Evolutionary conservation across 2,797 vertebrate genomes (phyloP).

Genomic region (Antennarius maculatus): DNA sequence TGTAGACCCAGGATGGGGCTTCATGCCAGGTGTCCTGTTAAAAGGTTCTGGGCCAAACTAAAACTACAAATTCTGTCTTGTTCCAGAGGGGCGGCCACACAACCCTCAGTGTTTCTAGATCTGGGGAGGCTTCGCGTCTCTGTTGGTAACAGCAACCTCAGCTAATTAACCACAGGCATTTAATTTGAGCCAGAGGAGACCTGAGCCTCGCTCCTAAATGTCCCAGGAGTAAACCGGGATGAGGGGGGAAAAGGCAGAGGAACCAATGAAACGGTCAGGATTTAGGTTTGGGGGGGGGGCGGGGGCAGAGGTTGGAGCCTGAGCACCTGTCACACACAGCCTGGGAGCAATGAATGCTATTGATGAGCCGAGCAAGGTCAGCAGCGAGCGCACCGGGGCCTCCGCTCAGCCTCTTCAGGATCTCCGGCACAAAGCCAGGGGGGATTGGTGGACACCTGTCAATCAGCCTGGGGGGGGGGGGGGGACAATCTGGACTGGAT

Average conservation of each 20-base stretch:
- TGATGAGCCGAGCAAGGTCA: slow-evolving; percentile 73
- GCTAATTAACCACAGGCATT: slow-evolving; percentile 72
- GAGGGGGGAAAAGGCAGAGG: slow-evolving; percentile 35
- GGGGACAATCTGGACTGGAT: slow-evolving; percentile 61
- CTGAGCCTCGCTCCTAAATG: slow-evolving; percentile 34
- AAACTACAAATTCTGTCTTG: slow-evolving; percentile 45
- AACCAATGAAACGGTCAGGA: slow-evolving; percentile 63
- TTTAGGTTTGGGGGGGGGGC: slow-evolving; percentile 52
- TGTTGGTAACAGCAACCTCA: slow-evolving; percentile 57
- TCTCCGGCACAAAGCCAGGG: slow-evolving; percentile 79
- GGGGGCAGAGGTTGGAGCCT: slow-evolving; percentile 48
- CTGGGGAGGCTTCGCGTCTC: slow-evolving; percentile 46
- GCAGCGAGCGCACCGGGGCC: slow-evolving; percentile 45
- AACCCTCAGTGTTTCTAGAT: slow-evolving; percentile 51
- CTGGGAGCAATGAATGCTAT: slow-evolving; percentile 71
- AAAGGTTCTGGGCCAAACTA: slow-evolving; percentile 21
- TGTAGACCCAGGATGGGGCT: slow-evolving; percentile 15
- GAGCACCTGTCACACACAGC: slow-evolving; percentile 78
- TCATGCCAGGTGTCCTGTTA: slow-evolving; percentile 11
- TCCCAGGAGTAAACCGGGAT: slow-evolving; percentile 58
- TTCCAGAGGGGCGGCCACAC: slow-evolving; percentile 43
- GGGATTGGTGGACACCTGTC: slow-evolving; percentile 83
- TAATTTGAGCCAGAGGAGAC: slow-evolving; percentile 65
- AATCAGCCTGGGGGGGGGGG: slow-evolving; percentile 68
- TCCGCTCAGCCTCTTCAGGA: slow-evolving; percentile 62